Base-by-base conservation (phyloP, 2,888 invertebrate genomes). In the Petrolisthes cinctipes region DNA sequence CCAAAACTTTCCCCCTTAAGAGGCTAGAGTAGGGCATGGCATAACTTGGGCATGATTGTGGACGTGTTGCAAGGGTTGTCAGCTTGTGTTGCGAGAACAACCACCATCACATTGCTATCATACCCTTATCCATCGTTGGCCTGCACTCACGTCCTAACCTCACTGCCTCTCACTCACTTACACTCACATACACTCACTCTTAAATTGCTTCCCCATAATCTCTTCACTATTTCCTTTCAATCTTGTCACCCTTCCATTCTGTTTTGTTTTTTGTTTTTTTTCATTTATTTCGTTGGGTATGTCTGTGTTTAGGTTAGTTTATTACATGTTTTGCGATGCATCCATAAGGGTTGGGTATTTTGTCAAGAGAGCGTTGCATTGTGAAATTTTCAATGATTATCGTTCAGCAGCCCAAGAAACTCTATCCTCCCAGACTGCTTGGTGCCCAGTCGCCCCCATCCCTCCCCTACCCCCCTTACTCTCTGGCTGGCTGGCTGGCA, bases 381-480 rank as follows among this genome's bases (percentile, higher is more conserved):
- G 76, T 86, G 86, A 76, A 61, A 82, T 61, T 20, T 82, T 61
- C 86, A 61, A 14, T 75, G 37, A 23, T 57, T 20, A 82, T 78
- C 86, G 86, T 75, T 85, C 86, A 61, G 14, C 61, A 86, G 76
- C 53, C 82, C 53, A 86, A 86, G 86, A 86, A 86, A 86, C 86
- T 83, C 83, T 83, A 86, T 86, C 86, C 79, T 83, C 83, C 83
- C 86, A 83, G 83, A 86, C 86, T 79, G 86, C 86, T 86, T 86
- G 86, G 86, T 86, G 86, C 86, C 86, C 86, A 61, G 61, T 61
- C 17, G 61, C 4, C 61, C 61, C 9, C 61, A 61, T 17, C 61
- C 61, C 61, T 61, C 61, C 61, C 37, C 37, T 37, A 37, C 37
- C 37, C 37, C 2, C 37, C 37, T n/a, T n/a, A n/a, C 37, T 37